Base-by-base conservation (phyloP, 2,888 invertebrate genomes). In the Achlya flavicornis region DNA sequence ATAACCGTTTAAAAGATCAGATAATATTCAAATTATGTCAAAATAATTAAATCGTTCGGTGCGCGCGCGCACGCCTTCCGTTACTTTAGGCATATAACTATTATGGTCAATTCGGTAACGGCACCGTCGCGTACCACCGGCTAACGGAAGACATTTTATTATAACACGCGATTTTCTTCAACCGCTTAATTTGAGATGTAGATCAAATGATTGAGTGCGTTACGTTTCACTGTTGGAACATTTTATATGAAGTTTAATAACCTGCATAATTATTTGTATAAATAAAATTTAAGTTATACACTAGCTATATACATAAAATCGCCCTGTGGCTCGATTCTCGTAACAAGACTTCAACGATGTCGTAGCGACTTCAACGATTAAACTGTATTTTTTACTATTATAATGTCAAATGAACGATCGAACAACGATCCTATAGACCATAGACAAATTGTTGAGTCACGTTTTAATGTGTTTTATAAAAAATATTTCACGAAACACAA, bases 31-130 rank as follows among this genome's bases (percentile, higher is more conserved):
- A 59, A 59, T 59, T 16, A 38, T 70, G 72, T 75, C 79, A 83
- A 83, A 85, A 85, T 82, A 79, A 82, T 85, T 84, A 81, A 76
- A 74, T 80, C 41, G 41, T 41, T 41, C 74, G 80, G 76, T 72
- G 79, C 79, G 86, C 86, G 83, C 66, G 77, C 74, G 78, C 76
- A 71, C 68, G 70, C 43, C 19, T 53, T 41, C 78, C 76, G 79
- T 80, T 81, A 79, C 73, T 71, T 58, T 75, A 69, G 71, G 60
- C 35, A 53, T 67, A 71, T 67, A 73, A 70, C 73, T 70, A 76
- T 80, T 81, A 82, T 84, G 85, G 87, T 83, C 88, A 84, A 87
- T 88, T 88, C 87, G 81, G 86, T 91, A 91, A 91, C 91, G 91
- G 91, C 79, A 84, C 75, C 72, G 76, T 74, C 75, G 66, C 71